Base-by-base conservation (phyloP, 2,888 invertebrate species). In the Heteromurus nitidus region DNA sequence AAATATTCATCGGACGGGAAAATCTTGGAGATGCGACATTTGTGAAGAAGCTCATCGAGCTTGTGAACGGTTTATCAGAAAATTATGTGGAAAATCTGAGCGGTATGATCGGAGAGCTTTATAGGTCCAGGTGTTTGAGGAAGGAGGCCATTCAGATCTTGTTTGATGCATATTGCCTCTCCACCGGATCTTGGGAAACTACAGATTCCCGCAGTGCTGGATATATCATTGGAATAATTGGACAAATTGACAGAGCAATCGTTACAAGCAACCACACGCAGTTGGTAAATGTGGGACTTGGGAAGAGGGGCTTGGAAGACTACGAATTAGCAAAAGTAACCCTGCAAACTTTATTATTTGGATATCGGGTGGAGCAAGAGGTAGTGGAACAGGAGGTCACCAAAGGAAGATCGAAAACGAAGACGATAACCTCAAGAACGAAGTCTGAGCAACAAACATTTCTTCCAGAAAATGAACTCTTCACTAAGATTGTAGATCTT, bases 151-250 rank as follows among this genome's bases (percentile, higher is more conserved):
- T 85, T 18, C 31, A 69, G 74, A 58, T 84, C 16, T 44, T 85
- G 9, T 86, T 85, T 85, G 86, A 86, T 69, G 86, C 86, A 0
- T 86, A 77, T 55, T 76, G 76, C 0, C 36, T 82, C 20, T 64
- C 82, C 0, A 74, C 77, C 36, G 77, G 77, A 1, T 24, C 13
- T 5, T 86, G 86, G 86, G 62, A 65, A 2, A 22, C 36, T 5
- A 58, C 65, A 11, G 82, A 82, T 20, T 84, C 85, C 1, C 77
- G 76, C 31, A 75, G 67, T 73, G 86, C 86, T 55, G 83, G 76
- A 1, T 85, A 83, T 64, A 31, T 86, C 16, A 53, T 86, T 1
- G 85, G 85, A 42, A 80, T 84, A 16, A 72, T 85, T 36, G 85
- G 85, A 20, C 58, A 79, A 42, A 69, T 67, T 13, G 75, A 82